phyloP scores from a whole-genome alignment of 2,888 invertebrate genomes.

The Oscheius sp. region DNA sequence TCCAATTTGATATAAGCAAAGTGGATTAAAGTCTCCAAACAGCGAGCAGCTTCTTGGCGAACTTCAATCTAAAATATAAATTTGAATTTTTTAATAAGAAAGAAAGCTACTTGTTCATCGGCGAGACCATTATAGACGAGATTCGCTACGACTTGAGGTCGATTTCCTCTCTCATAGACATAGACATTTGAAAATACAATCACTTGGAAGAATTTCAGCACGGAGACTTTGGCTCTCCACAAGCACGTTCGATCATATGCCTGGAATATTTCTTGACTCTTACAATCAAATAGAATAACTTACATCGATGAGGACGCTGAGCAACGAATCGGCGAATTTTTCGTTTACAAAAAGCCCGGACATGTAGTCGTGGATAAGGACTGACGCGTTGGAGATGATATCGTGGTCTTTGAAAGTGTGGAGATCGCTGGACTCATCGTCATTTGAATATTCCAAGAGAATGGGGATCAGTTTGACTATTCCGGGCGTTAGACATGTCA shows the following conservation, averaged over 20 bases:
- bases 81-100: not conserved
- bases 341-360: conserved; percentile 31
- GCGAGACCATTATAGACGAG: conserved; percentile 21
- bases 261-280: too few relatives aligned
- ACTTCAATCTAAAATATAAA: conserved; percentile 36
- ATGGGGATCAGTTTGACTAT: conserved; percentile 40
- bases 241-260: conserved; percentile 20
- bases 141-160: conserved; percentile 1
- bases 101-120: conserved; percentile 28
- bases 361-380: conserved; percentile 45
- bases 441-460: conserved; percentile 44
- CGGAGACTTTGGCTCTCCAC: conserved; percentile 36
- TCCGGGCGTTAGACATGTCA: conserved; percentile 36
- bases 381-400: conserved; percentile 30
- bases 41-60: conserved; percentile 43
- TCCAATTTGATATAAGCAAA: conserved; percentile 41
- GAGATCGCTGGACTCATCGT: conserved; percentile 36
- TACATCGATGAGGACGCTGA: conserved; percentile 24
- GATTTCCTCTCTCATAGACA: conserved; percentile 23
- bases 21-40: conserved; percentile 43
- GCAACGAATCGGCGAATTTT: conserved; percentile 31
- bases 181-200: conserved; percentile 51
- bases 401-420: conserved; percentile 36
- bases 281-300: not conserved
- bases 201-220: conserved; percentile 46